phyloP scores from a whole-genome alignment of 2,888 invertebrate species.

The Drosophila limbata region DNA sequence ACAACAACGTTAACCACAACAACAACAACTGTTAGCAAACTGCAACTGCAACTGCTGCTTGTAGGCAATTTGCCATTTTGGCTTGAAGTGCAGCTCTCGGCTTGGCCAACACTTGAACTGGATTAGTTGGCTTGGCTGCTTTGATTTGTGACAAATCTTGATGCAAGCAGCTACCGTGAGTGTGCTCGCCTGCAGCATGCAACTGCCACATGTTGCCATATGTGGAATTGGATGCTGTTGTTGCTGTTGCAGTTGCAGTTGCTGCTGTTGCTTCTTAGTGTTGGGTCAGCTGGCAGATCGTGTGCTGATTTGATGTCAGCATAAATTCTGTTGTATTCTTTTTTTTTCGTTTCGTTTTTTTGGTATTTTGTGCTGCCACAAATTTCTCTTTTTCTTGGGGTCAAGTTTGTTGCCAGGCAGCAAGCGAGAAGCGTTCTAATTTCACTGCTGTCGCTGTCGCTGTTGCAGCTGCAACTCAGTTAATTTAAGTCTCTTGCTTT shows the following conservation, averaged over 20 bases:
- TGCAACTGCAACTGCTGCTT: conserved; percentile 31
- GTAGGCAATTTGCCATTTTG: conserved; percentile 69
- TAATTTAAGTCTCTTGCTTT: conserved; percentile 31
- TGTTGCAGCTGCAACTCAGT: conserved; percentile 55
- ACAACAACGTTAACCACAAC: conserved; percentile 14
- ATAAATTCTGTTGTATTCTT: conserved; percentile 39
- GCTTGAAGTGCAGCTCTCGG: conserved; percentile 35
- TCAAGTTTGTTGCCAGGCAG: conserved; percentile 75
- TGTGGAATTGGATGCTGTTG: conserved; percentile 33
- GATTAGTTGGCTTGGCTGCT: conserved; percentile 69
- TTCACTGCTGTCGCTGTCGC: conserved; percentile 53
- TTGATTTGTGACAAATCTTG: conserved; percentile 82
- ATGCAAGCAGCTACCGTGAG: conserved; percentile 75
- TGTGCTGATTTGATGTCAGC: conserved; percentile 75
- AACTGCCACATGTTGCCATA: conserved; percentile 52
- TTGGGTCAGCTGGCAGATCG: conserved; percentile 68
- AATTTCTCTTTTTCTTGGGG: conserved; percentile 81
- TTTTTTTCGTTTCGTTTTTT: conserved; percentile 34
- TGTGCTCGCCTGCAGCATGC: conserved; percentile 63
- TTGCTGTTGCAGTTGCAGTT: conserved; percentile 30
- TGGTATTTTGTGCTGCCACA: conserved; percentile 49
- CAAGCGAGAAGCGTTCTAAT: conserved; percentile 67
- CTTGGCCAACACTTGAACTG: conserved; percentile 73
- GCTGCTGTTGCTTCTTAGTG: conserved; percentile 33
- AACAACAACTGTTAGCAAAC: conserved; percentile 1